Evolutionary conservation across 1,140 invertebrate genomes (phyloP), one percentile per base, ranked within the genome.

Genomic region (Magallana gigas): DNA sequence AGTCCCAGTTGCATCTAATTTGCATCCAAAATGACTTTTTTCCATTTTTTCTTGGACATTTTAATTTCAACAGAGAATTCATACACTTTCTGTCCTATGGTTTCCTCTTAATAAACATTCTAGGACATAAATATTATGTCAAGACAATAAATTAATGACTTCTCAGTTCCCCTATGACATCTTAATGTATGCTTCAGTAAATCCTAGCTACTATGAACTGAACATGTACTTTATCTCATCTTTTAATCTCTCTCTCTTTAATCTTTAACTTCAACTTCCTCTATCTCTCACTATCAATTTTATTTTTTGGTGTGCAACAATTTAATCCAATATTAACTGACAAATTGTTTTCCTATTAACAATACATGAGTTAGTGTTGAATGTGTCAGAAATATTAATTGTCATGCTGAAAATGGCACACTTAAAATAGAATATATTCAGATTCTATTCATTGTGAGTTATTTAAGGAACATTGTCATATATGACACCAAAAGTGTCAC

Each of bases 101-200:
- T 36, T 76, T 48, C 23, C 23, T 76, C 68, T 76, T 76, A 29
- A 76, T 8, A 29, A 76, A 29, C 68, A 76, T 76, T 76, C 68
- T 76, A 29, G 23, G 68, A 8, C 4, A 76, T 76, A 76, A 76
- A 76, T 23, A 76, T 76, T 23, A 76, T 76, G 68, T 29, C 68
- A 76, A 29, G 29, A 76, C 68, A 76, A 76, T 11, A 29, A 76
- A 76, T 76, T 76, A 76, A 76, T 76, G 68, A 76, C 23, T 76
- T 76, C 68, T 76, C 23, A 36, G 18, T 76, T 76, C 68, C 23
- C 9, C 60, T 16, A 16, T 76, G 68, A 76, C 68, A 76, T 76
- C 68, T 76, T 76, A 29, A 76, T 76, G 12, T 14, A 76, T 76
- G 68, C 68, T 76, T 76, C 68, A 36, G 68, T 36, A 76, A 18